A percentile compares a stretch with the other conserved stretches of the same genome.
Conservation (phyloP, 1,140 invertebrate genomes). For the Rhagoletis zephyria region DNA sequence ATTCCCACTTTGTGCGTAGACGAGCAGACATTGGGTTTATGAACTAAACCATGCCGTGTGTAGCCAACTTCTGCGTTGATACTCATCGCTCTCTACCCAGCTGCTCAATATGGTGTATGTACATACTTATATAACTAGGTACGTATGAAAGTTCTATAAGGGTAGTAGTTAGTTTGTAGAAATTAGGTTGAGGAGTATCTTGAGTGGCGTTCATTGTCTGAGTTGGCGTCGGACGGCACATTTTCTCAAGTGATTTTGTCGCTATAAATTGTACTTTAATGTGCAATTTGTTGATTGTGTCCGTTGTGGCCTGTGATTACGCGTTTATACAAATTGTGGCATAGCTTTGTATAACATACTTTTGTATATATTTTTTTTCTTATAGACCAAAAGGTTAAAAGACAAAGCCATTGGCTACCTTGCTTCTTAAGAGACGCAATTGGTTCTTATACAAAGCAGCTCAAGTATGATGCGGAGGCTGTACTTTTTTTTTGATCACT, state of each 20-base stretch:
- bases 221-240: background rate
- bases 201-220: background rate
- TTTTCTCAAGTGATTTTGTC: background rate
- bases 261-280: conserved; percentile 14
- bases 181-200: background rate
- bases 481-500: too few relatives aligned
- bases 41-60: background rate
- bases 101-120: background rate
- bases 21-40: background rate
- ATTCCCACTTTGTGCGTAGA: background rate
- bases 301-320: background rate
- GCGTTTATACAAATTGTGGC: background rate
- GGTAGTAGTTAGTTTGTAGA: background rate
- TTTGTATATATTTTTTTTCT: too few relatives aligned
- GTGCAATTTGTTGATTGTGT: conserved; percentile 24
- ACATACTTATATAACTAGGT: background rate
- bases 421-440: too few relatives aligned
- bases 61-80: background rate
- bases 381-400: too few relatives aligned
- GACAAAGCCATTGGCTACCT: too few relatives aligned
- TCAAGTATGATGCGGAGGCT: too few relatives aligned
- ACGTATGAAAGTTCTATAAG: background rate
- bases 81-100: too few relatives aligned
- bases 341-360: too few relatives aligned
- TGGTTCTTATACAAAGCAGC: too few relatives aligned